Evolutionary conservation across 1,140 invertebrate genomes (phyloP).

Genomic region (Polyergus mexicanus): DNA sequence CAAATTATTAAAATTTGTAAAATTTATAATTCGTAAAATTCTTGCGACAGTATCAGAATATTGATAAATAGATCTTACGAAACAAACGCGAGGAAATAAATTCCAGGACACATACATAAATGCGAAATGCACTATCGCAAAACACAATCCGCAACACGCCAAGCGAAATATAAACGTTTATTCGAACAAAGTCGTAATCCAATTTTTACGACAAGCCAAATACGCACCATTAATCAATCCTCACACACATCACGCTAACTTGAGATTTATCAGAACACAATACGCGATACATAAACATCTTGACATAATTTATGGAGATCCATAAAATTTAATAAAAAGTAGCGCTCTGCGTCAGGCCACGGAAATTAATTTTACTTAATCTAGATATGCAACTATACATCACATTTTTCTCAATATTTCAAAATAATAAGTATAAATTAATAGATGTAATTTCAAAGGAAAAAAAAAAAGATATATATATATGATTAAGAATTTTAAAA

Average conservation of each 20-base stretch:
- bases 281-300: slow-evolving; percentile 2
- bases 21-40: neutral
- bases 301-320: neutral
- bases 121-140: slow-evolving; percentile 15
- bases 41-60: neutral
- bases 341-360: too few relatives aligned
- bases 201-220: slow-evolving; percentile 58
- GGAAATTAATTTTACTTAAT: neutral
- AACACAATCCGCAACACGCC: slow-evolving; percentile 34
- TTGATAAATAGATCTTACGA: neutral
- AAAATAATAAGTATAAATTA: neutral
- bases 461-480: neutral
- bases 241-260: neutral
- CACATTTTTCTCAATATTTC: neutral
- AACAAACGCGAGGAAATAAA: neutral
- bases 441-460: neutral
- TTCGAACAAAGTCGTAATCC: slow-evolving; percentile 54
- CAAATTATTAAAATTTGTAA: neutral
- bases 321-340: neutral
- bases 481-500: neutral
- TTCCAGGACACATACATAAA: neutral
- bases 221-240: slow-evolving; percentile 50
- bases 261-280: neutral
- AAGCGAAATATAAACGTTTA: slow-evolving; percentile 64
- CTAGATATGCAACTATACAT: neutral